Percentiles rank a stretch among this genome's conserved stretches.
These are phyloP conservation scores for Drosophila putrida DNA, from an alignment of 2,888 invertebrate species.

Conservation along the genomic window DNA sequence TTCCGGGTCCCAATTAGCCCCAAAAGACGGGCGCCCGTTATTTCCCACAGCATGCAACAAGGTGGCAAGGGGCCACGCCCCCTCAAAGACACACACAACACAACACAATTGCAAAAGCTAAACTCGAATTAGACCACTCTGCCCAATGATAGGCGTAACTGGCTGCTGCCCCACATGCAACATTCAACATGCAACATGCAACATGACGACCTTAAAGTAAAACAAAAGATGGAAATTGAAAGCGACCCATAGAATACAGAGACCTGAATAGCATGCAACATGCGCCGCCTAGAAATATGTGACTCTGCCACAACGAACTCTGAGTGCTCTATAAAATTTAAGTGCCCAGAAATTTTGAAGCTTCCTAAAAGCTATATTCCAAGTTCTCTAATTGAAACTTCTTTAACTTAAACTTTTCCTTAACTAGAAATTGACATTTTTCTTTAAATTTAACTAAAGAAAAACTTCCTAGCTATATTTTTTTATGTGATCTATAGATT, in stretches of 20 bases:
- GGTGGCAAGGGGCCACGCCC: slow-evolving; percentile 10
- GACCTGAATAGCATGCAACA: not conserved
- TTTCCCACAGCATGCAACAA: not conserved
- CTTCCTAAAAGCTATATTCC: no score
- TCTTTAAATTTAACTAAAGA: no score
- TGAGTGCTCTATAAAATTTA: not conserved
- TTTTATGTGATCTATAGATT: no score
- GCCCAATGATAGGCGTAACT: slow-evolving; percentile 11
- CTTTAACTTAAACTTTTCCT: no score
- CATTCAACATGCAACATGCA: slow-evolving; percentile 5
- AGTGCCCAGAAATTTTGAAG: no score
- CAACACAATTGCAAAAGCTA: slow-evolving; percentile 14
- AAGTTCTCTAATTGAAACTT: no score
- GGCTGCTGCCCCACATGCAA: slow-evolving; percentile 1
- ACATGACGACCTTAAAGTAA: slow-evolving; percentile 17
- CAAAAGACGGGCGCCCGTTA: slow-evolving; percentile 13
- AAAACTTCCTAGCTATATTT: no score
- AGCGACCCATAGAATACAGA: slow-evolving; percentile 3
- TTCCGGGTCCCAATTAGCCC: slow-evolving; percentile 47
- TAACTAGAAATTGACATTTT: no score
- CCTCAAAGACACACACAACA: not conserved
- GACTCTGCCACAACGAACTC: not conserved
- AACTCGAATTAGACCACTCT: slow-evolving; percentile 21
- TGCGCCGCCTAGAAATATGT: not conserved
- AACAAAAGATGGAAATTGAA: slow-evolving; percentile 24